phyloP scores from a whole-genome alignment of 2,113 vertebrate species.

The Eudyptes chrysolophus region DNA sequence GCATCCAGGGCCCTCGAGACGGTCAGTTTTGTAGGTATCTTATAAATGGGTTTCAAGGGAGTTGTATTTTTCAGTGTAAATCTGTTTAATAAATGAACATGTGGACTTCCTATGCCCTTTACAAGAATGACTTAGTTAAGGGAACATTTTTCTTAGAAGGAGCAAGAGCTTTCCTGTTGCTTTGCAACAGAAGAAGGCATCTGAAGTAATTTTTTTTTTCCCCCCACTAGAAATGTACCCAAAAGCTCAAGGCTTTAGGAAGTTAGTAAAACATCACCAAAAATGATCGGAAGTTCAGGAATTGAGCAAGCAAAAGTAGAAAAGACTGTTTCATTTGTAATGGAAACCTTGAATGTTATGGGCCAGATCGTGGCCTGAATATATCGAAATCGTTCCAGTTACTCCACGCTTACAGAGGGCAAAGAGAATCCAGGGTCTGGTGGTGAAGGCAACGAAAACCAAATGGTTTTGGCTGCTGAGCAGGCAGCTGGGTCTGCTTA shows the following conservation, averaged over 20 bases:
- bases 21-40: background rate
- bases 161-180: background rate
- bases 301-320: background rate
- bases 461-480: background rate
- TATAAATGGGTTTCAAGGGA: background rate
- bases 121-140: background rate
- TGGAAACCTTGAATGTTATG: background rate
- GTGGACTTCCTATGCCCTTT: background rate
- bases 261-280: background rate
- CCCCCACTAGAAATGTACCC: background rate
- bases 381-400: rapidly evolving
- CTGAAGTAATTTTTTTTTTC: background rate
- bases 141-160: background rate
- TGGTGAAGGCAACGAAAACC: background rate
- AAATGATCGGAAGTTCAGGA: background rate
- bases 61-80: background rate
- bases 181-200: background rate
- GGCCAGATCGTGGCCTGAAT: background rate
- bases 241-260: background rate
- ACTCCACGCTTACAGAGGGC: background rate
- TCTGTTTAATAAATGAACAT: background rate
- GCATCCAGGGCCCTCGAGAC: background rate
- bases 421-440: background rate
- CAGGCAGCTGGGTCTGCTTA: background rate
- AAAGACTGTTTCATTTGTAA: background rate